phyloP scores from a whole-genome alignment of 2,113 vertebrate species.

The Acrocephalus kingi region DNA sequence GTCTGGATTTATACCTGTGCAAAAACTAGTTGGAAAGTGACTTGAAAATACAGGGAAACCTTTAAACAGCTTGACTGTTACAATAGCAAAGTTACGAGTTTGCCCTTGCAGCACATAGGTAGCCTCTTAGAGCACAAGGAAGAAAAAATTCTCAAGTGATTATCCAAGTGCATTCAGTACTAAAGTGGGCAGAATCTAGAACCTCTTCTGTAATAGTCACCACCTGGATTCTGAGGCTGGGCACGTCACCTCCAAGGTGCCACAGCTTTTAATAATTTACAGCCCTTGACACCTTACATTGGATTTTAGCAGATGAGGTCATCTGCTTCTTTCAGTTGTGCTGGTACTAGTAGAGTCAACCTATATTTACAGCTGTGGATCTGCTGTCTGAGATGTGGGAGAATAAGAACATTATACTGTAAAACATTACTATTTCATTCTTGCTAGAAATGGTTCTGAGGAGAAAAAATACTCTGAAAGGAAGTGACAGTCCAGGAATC shows the following conservation, averaged over 20 bases:
- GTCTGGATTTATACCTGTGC: background rate
- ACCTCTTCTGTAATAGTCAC: background rate
- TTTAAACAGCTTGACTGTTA: background rate
- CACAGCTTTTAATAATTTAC: background rate
- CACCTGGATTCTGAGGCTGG: background rate
- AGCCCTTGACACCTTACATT: background rate
- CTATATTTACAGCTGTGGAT: background rate
- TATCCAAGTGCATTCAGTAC: background rate
- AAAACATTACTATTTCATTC: conserved; percentile 28
- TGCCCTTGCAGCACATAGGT: background rate
- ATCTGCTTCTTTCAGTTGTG: background rate
- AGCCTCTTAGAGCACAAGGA: background rate
- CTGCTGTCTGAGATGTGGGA: background rate
- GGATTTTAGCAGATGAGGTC: background rate
- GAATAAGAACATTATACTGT: background rate
- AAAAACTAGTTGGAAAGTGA: background rate
- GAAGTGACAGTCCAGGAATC: conserved; percentile 54
- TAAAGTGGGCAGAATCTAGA: background rate
- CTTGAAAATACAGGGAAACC: background rate
- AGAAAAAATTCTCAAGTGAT: background rate
- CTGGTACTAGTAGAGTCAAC: background rate
- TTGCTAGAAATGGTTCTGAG: conserved; percentile 67
- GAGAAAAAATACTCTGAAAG: conserved; percentile 66
- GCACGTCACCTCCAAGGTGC: background rate
- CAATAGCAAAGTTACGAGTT: background rate